Base-by-base conservation (phyloP, 1,140 invertebrate genomes). In the Eupristina koningsbergeri region DNA sequence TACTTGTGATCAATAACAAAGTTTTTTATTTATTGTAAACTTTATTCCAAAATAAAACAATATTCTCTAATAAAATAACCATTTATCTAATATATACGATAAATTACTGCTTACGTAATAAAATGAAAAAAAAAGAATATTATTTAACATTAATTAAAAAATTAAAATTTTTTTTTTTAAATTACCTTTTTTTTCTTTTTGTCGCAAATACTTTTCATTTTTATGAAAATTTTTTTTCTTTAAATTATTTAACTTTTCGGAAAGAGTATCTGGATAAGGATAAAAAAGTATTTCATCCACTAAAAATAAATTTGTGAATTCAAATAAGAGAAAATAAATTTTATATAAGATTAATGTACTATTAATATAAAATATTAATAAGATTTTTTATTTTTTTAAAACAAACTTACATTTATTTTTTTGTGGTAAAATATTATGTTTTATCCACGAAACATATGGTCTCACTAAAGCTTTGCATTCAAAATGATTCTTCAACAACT, bases 361-460 rank as follows among this genome's bases (percentile, higher is more conserved):
- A n/a, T 34, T 36, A 47, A 3, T 71, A 71, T 71, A 26, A 26
- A 41, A 71, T 41, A 78, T 73, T 85, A 22, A 31, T 29, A 47
- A 8, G 13, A 45, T 63, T 29, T 63, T 29, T n/a, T n/a, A n/a
- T n/a, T n/a, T n/a, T 69, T 63, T 64, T 78, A 80, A 83, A n/a
- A 45, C 26, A 1, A 22, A 76, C 76, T 73, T 85, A 78, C 75
- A 80, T 76, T 86, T 74, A 86, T 87, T 81, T 67, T 86, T 86
- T 34, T 79, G 39, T 0, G 76, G 41, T 7, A 73, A n/a, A 13
- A 89, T 84, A 78, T 89, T 76, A 9, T 85, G 88, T 83, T 88
- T 85, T 31, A 88, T 83, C 89, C 91, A 92, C n/a, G 69, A 71
- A 36, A 82, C 64, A 84, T 89, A 89, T 17, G 90, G 89, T 71